These are phyloP conservation scores for Pseudolycoriella hygida DNA, from an alignment of 2,888 invertebrate genomes.

Conservation along the genomic window DNA sequence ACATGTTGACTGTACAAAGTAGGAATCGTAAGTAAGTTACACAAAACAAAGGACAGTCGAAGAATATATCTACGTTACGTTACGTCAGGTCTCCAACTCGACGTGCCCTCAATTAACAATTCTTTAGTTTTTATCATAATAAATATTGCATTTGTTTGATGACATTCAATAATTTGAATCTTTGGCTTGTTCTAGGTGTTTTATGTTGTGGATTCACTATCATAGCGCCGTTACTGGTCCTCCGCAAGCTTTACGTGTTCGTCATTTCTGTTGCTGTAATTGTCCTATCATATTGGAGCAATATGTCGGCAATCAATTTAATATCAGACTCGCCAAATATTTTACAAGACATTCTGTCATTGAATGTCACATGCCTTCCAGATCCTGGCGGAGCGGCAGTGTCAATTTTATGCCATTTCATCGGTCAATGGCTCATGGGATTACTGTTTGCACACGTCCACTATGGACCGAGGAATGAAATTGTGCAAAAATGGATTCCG, in stretches of 20 bases:
- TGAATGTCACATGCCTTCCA: conserved; percentile 45
- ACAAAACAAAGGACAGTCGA: too few species aligned
- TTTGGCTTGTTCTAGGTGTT: conserved; percentile 58
- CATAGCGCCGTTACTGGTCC: conserved; percentile 67
- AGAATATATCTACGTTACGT: too few species aligned
- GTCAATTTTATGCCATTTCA: conserved; percentile 47
- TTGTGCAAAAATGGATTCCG: conserved; percentile 44
- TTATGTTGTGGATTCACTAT: conserved; percentile 63
- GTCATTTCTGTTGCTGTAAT: conserved; percentile 66
- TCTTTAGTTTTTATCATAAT: too few species aligned
- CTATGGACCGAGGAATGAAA: conserved; percentile 42
- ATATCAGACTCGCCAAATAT: conserved; percentile 40
- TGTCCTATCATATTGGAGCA: conserved; percentile 73
- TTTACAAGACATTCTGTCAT: conserved; percentile 49
- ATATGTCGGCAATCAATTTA: conserved; percentile 50
- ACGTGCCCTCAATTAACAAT: too few species aligned
- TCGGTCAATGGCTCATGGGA: conserved; percentile 51
- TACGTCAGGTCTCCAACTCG: too few species aligned
- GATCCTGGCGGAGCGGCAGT: conserved; percentile 46
- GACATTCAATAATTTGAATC: too few species aligned
- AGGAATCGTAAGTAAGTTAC: too few species aligned
- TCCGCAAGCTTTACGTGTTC: conserved; percentile 78
- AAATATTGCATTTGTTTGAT: too few species aligned
- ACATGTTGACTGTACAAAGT: too few species aligned
- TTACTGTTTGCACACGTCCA: conserved; percentile 52